These are phyloP conservation scores for Ochotona princeps DNA, from an alignment of 2,113 vertebrate genomes.

Conservation along the genomic window DNA sequence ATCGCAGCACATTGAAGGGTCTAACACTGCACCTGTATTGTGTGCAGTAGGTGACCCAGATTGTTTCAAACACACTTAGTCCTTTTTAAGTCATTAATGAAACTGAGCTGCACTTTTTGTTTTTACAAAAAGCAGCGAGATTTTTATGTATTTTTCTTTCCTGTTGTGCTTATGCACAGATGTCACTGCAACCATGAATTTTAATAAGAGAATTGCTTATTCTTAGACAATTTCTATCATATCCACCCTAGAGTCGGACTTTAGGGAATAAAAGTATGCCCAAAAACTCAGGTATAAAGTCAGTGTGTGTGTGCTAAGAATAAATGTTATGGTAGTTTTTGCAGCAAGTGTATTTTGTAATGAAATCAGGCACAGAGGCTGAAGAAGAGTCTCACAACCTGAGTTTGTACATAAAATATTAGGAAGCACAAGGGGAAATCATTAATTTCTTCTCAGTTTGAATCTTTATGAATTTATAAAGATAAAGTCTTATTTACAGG, in stretches of 20 bases:
- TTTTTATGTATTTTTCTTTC: background rate
- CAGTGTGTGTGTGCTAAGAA: background rate
- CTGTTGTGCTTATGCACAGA: background rate
- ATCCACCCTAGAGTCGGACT: background rate
- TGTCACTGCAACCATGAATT: background rate
- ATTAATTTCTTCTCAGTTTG: background rate
- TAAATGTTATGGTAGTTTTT: background rate
- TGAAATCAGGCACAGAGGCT: background rate
- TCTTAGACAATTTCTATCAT: background rate
- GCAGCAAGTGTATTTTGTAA: background rate
- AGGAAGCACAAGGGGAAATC: background rate
- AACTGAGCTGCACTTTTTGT: background rate
- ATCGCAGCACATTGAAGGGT: background rate
- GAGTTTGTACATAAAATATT: background rate
- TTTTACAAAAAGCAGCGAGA: background rate
- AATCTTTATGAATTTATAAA: constrained; percentile 4
- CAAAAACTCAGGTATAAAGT: background rate
- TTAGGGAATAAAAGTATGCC: constrained; percentile 20
- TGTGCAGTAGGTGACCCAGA: background rate
- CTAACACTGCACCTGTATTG: background rate
- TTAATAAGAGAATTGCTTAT: constrained; percentile 24
- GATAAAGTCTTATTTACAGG: background rate
- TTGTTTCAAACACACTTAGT: background rate
- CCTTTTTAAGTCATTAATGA: background rate
- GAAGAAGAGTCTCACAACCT: background rate